Base-by-base conservation (phyloP, 2,888 invertebrate species). In the Chironomus riparius region DNA sequence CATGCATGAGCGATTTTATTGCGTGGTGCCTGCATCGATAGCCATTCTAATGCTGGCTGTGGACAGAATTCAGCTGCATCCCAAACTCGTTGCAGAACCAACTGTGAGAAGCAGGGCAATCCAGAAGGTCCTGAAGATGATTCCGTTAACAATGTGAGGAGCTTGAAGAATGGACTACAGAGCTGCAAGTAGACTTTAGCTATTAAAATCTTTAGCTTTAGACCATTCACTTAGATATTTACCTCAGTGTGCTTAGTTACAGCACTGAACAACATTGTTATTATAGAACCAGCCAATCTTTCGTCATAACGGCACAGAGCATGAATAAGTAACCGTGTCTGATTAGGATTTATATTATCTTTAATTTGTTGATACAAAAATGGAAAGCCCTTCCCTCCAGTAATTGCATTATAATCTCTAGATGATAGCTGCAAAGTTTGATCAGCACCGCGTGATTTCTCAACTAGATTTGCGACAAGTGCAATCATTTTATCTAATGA, bases 401-500 rank as follows among this genome's bases (percentile, higher is more conserved):
- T 89, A 28, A 96, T 88, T 1, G 94, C 92, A 80, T 88, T 89
- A 74, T 92, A 91, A 82, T 96, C 96, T 75, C 90, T 89, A 38
- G 91, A 88, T 12, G 90, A 89, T 38, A 97, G 85, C 70, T 91
- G 89, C 24, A 97, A 85, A 78, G 90, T 88, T 74, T 88, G 91
- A 81, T 90, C 90, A 5, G 91, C 86, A 78, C 92, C 93, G 2
- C 96, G 86, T 56, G 95, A 95, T 78, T 94, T 90, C 83, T 97
- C 97, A 50, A 95, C 94, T 15, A 97, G 86, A 2, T 92, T 90
- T 0, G 94, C 94, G 47, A 96, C 92, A 12, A 97, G 85, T 12
- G 95, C 93, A 78, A 97, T 94, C 97, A 97, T 97, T 85, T 97
- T 97, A 84, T 97, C 97, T 13, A 97, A 85, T 0, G 96, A 95